A percentile compares a stretch with the other conserved stretches of the same genome.
These are phyloP conservation scores for Metellina segmentata DNA, from an alignment of 2,888 invertebrate species.

Conservation along the genomic window DNA sequence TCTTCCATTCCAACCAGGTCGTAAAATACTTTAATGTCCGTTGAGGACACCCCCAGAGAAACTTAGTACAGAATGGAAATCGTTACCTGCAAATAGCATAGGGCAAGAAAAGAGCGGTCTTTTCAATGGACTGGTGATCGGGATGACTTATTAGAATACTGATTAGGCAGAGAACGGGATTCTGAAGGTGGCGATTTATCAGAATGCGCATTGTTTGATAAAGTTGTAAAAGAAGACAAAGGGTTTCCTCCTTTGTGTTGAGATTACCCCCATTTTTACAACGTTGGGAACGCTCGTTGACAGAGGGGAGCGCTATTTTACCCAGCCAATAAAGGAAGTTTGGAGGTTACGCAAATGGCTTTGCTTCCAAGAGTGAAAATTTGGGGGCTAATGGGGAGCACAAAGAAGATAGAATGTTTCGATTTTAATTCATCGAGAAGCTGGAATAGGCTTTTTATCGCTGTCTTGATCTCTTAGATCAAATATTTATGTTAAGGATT, in stretches of 20 bases:
- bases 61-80: not conserved
- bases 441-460: no score
- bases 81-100: not conserved
- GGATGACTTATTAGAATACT: not conserved
- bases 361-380: not conserved
- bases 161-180: no score
- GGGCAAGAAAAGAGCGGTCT: not conserved
- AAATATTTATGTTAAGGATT: no score
- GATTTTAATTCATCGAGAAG: no score
- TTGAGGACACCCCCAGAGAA: not conserved
- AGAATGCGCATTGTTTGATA: not conserved
- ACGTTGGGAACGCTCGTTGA: not conserved
- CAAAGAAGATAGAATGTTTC: no score
- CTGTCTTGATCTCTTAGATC: no score
- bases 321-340: not conserved
- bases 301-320: not conserved
- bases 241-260: not conserved
- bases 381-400: no score
- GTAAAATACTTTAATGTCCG: constrained; percentile 11
- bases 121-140: not conserved
- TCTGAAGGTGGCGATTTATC: no score
- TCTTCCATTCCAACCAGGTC: not conserved
- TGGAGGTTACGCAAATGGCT: not conserved
- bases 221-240: not conserved
- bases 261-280: not conserved